phyloP scores from a whole-genome alignment of 1,140 invertebrate genomes.

The Drosophila navojoa region DNA sequence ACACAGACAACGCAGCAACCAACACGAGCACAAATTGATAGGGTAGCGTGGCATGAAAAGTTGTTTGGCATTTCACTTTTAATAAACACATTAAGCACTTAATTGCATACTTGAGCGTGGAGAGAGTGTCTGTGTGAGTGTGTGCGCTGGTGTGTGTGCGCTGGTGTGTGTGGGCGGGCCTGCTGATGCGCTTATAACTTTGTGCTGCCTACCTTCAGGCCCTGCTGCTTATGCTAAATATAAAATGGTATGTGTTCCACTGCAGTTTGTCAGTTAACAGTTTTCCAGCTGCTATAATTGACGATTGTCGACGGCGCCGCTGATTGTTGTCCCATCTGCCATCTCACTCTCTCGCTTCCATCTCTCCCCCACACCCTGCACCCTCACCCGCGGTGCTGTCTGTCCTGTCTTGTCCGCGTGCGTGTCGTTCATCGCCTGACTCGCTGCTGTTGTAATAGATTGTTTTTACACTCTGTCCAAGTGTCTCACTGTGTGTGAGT shows the following conservation, averaged over 20 bases:
- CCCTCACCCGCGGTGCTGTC: background rate
- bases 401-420: constrained; percentile 21
- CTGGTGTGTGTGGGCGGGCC: background rate
- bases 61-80: constrained; percentile 75
- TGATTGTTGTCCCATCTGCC: constrained; percentile 15
- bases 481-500: constrained; percentile 13
- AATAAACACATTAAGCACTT: constrained; percentile 78
- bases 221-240: constrained; percentile 22
- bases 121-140: constrained; percentile 4
- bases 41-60: constrained; percentile 43
- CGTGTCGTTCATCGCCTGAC: constrained; percentile 15
- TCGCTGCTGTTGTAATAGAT: constrained; percentile 52
- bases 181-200: constrained; percentile 26
- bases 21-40: constrained; percentile 11
- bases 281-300: constrained; percentile 50
- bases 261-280: constrained; percentile 24
- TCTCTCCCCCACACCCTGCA: background rate
- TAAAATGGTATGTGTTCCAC: constrained; percentile 1
- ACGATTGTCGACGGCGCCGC: constrained; percentile 18
- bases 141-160: constrained; percentile 17
- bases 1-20: background rate
- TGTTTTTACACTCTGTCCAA: constrained; percentile 44
- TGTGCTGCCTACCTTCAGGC: constrained; percentile 26
- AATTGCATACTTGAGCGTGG: constrained; percentile 59
- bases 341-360: background rate